Evolutionary conservation across 37 sponge, comb jelly and placozoan genomes (phyloP).

Genomic region (Sycon ciliatum): DNA sequence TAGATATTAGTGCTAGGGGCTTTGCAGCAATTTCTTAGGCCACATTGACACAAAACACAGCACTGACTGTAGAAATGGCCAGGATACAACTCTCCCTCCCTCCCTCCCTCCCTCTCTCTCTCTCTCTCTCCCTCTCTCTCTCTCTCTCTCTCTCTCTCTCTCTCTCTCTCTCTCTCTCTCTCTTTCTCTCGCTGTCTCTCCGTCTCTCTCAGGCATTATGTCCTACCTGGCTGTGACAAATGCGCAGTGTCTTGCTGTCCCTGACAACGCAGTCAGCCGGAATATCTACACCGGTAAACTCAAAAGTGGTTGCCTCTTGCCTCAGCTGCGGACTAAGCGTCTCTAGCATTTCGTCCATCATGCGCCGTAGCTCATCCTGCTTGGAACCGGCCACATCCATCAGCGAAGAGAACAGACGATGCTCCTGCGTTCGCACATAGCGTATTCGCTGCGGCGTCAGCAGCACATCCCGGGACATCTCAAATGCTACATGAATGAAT

Average conservation of each 20-base stretch:
- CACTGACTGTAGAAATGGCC: too few relatives aligned
- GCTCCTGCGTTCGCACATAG: conserved; percentile 71
- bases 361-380: conserved; percentile 70
- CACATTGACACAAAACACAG: too few relatives aligned
- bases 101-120: too few relatives aligned
- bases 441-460: conserved; percentile 76
- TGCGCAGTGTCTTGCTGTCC: conserved; percentile 53
- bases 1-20: too few relatives aligned
- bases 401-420: conserved; percentile 64
- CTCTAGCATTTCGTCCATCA: conserved; percentile 49
- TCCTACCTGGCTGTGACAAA: conserved; percentile 63
- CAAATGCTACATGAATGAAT: conserved; percentile 79
- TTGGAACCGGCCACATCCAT: conserved; percentile 66
- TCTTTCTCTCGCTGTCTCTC: too few relatives aligned
- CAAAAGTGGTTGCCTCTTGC: conserved; percentile 41
- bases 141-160: too few relatives aligned
- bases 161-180: too few relatives aligned
- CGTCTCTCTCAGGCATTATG: too few relatives aligned
- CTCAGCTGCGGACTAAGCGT: conserved; percentile 52
- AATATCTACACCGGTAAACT: conserved; percentile 62
- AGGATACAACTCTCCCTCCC: too few relatives aligned
- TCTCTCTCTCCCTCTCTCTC: too few relatives aligned
- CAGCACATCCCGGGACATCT: conserved; percentile 74
- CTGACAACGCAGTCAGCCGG: conserved; percentile 46
- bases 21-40: too few relatives aligned